These are phyloP conservation scores for Eristalinus aeneus DNA, from an alignment of 2,888 invertebrate genomes.

Conservation along the genomic window DNA sequence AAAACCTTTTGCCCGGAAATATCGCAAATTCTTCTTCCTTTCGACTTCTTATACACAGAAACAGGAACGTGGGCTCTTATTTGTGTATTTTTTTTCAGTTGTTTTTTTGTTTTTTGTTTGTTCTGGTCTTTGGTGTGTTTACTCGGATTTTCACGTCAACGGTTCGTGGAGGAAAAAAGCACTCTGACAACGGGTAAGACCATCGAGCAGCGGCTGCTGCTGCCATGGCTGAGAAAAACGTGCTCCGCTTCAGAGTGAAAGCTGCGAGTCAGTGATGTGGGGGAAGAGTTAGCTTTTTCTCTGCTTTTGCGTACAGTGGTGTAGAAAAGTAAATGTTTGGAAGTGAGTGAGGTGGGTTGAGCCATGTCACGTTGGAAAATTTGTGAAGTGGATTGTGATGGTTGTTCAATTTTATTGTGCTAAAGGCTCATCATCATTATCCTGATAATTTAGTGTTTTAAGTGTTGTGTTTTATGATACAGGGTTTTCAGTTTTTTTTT, in stretches of 20 bases:
- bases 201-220: slow-evolving; percentile 48
- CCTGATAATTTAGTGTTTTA: too few species aligned
- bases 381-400: too few species aligned
- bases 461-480: too few species aligned
- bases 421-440: too few species aligned
- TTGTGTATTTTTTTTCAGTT: slow-evolving; percentile 22
- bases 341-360: not conserved
- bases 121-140: slow-evolving; percentile 35
- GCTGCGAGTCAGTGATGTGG: not conserved
- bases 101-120: slow-evolving; percentile 6
- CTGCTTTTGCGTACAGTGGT: slow-evolving; percentile 32
- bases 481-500: too few species aligned
- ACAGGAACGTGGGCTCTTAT: slow-evolving; percentile 4
- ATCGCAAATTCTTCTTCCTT: not conserved
- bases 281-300: slow-evolving; percentile 4
- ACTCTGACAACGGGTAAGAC: slow-evolving; percentile 57
- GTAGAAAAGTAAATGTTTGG: not conserved
- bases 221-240: slow-evolving; percentile 32
- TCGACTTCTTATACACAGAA: not conserved
- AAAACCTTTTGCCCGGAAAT: not conserved
- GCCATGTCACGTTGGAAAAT: not conserved
- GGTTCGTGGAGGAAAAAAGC: slow-evolving; percentile 63
- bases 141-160: slow-evolving; percentile 54
- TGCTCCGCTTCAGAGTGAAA: slow-evolving; percentile 39
- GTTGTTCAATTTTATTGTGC: too few species aligned